phyloP scores from a whole-genome alignment of 1,140 invertebrate species.

The Cotesia vestalis region DNA sequence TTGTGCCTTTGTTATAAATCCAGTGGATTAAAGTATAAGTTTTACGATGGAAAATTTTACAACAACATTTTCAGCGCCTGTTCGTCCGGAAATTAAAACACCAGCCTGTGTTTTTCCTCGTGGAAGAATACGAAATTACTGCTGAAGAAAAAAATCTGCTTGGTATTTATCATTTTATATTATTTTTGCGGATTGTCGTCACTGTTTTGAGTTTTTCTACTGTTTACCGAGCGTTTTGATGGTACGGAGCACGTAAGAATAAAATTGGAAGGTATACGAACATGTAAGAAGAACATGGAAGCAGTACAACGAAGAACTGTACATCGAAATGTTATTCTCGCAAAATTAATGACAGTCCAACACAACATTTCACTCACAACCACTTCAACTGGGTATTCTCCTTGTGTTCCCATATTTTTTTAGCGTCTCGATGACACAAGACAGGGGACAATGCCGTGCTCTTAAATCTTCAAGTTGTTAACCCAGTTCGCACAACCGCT shows the following conservation, averaged over 20 bases:
- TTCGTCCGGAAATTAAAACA: conserved; percentile 8
- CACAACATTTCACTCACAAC: conserved; percentile 4
- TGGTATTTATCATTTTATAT: no score
- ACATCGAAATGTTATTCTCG: not conserved
- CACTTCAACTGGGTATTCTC: not conserved
- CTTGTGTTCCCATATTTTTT: conserved; percentile 6
- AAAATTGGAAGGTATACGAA: not conserved
- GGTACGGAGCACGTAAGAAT: not conserved
- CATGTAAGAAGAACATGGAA: not conserved
- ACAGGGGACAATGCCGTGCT: conserved; percentile 20
- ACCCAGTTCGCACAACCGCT: conserved; percentile 34
- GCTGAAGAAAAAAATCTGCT: no score
- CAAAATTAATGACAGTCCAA: conserved; percentile 14
- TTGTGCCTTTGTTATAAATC: not conserved
- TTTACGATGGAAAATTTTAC: conserved; percentile 10
- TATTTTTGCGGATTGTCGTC: no score
- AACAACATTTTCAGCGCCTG: not conserved
- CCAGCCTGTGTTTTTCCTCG: not conserved
- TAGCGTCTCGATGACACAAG: conserved; percentile 18
- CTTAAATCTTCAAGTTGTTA: conserved; percentile 36
- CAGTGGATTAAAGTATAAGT: conserved; percentile 13
- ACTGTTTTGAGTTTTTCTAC: no score
- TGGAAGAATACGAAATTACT: conserved; percentile 8
- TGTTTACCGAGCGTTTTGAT: not conserved
- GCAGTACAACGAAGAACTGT: conserved; percentile 1